These are phyloP conservation scores for Cynopterus brachyotis DNA, from an alignment of 2,113 vertebrate species.

Conservation along the genomic window DNA sequence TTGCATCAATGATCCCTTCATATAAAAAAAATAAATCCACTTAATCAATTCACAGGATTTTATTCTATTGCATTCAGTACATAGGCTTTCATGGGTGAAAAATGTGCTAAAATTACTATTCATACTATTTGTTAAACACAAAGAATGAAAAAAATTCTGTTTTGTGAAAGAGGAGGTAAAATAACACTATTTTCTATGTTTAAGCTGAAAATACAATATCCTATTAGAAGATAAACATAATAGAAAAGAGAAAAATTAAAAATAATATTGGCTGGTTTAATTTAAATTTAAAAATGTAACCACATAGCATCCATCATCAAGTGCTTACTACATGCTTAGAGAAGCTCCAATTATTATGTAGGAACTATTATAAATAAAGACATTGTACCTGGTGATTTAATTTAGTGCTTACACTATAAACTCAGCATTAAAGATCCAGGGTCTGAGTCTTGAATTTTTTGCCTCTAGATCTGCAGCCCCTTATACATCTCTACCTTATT, in stretches of 20 bases:
- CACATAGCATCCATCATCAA: not conserved
- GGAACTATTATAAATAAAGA: not conserved
- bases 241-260: not conserved
- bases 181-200: not conserved
- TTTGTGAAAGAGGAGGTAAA: not conserved
- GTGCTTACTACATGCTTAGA: not conserved
- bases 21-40: not conserved
- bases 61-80: not conserved
- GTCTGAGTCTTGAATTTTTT: not conserved
- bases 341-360: not conserved
- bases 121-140: not conserved
- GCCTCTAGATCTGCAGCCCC: not conserved
- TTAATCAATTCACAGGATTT: not conserved
- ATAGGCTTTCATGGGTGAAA: not conserved
- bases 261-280: not conserved
- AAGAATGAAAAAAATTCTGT: not conserved
- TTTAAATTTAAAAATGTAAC: not conserved
- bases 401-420: not conserved
- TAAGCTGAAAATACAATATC: not conserved
- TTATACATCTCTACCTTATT: not conserved
- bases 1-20: not conserved
- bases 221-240: slow-evolving; percentile 15
- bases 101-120: slow-evolving; percentile 3
- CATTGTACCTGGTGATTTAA: not conserved
- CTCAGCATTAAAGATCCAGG: not conserved